Evolutionary conservation across 1,140 invertebrate species (phyloP).

Genomic region (Trichonephila inaurata): DNA sequence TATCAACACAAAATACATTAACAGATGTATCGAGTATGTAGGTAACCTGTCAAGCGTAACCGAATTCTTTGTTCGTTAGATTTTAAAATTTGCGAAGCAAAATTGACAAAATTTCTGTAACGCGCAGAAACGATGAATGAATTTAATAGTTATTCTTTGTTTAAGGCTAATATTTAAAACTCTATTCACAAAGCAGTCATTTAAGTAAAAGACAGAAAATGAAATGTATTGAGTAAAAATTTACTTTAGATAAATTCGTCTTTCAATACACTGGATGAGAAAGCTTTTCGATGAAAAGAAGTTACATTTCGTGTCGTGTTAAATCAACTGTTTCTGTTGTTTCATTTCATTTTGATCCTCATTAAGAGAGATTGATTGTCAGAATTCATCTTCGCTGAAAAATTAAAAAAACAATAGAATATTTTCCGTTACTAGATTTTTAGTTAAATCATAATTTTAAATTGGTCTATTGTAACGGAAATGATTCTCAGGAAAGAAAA

Average conservation of each 20-base stretch:
- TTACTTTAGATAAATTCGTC: constrained; percentile 8
- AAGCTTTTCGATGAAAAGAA: neutral
- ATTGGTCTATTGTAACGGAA: neutral
- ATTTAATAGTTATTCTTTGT: constrained; percentile 26
- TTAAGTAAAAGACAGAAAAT: neutral
- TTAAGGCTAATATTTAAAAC: constrained; percentile 8
- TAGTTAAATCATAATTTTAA: neutral
- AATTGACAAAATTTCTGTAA: constrained; percentile 29
- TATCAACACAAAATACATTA: neutral
- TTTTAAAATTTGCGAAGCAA: constrained; percentile 1
- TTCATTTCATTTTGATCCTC: neutral
- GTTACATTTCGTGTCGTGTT: neutral
- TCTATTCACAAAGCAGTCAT: neutral
- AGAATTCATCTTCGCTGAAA: neutral
- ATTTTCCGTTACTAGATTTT: neutral
- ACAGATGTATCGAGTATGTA: neutral
- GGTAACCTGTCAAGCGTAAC: neutral
- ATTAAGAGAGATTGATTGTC: neutral
- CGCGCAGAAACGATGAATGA: neutral
- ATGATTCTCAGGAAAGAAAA: neutral
- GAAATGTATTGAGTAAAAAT: neutral
- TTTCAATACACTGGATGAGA: neutral
- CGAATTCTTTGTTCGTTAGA: neutral
- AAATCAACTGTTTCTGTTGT: neutral
- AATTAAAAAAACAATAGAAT: neutral